A percentile compares a stretch with the other conserved stretches of the same genome.
These are phyloP conservation scores for Drosophila anomalipes DNA, from an alignment of 2,888 invertebrate species.

Conservation along the genomic window DNA sequence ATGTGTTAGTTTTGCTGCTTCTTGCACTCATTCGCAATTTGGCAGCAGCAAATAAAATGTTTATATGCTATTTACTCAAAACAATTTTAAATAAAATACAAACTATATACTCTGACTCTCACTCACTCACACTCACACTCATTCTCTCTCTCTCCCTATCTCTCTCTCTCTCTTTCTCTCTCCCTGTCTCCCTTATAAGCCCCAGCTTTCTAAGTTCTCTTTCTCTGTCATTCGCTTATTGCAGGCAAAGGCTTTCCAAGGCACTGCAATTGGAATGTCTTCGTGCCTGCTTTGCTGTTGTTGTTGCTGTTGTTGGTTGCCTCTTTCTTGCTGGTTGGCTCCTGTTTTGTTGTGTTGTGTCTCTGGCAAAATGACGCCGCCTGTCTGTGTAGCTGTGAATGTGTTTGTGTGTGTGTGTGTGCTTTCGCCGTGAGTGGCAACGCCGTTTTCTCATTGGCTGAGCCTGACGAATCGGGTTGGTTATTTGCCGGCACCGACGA, in stretches of 20 bases:
- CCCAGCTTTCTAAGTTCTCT: constrained; percentile 16
- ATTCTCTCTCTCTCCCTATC: constrained; percentile 5
- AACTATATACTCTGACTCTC: constrained; percentile 36
- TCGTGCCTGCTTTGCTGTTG: constrained; percentile 60
- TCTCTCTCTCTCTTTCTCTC: constrained; percentile 9
- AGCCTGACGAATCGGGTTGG: constrained; percentile 74
- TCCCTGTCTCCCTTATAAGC: constrained; percentile 16
- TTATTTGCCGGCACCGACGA: constrained; percentile 60
- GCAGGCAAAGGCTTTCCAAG: constrained; percentile 65
- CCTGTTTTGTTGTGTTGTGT: constrained; percentile 80
- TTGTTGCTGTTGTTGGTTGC: constrained; percentile 63
- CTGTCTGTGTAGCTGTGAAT: constrained; percentile 70
- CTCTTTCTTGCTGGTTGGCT: constrained; percentile 75
- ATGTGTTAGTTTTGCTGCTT: constrained; percentile 4
- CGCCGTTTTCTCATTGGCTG: constrained; percentile 79
- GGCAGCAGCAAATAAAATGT: constrained; percentile 80
- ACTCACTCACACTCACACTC: constrained; percentile 18
- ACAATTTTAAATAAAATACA: constrained; percentile 81
- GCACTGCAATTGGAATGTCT: constrained; percentile 78
- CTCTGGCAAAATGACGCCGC: constrained; percentile 76
- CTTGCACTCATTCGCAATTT: constrained; percentile 55
- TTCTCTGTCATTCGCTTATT: constrained; percentile 33
- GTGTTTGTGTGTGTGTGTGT: constrained; percentile 58
- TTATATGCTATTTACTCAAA: constrained; percentile 80
- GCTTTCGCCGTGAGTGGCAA: constrained; percentile 31